Evolutionary conservation across 2,888 invertebrate species (phyloP).

Genomic region (Glomeris marginata): DNA sequence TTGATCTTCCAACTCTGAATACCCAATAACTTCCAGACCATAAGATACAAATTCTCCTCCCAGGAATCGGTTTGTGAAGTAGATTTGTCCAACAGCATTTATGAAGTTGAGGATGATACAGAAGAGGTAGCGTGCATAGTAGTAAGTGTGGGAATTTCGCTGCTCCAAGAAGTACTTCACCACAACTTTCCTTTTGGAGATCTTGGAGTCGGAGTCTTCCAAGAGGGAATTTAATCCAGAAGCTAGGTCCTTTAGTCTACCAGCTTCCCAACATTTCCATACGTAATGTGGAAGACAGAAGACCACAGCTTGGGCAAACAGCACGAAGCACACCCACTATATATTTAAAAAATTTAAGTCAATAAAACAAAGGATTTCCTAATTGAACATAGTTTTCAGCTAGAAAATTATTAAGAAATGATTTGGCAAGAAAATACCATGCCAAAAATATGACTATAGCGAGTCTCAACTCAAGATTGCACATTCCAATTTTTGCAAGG

Average conservation of each 20-base stretch:
- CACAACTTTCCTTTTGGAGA: conserved; percentile 37
- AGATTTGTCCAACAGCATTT: conserved; percentile 21
- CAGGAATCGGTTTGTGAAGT: conserved; percentile 21
- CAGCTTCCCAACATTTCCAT: conserved; percentile 9
- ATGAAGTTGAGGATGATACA: conserved; percentile 21
- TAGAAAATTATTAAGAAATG: no score
- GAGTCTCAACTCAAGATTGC: no score
- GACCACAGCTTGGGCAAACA: conserved; percentile 30
- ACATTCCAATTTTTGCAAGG: no score
- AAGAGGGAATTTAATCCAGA: background rate
- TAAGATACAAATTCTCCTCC: conserved; percentile 20
- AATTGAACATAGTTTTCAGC: no score
- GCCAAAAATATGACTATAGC: no score
- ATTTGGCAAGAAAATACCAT: no score
- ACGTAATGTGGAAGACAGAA: conserved; percentile 11
- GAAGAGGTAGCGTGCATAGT: conserved; percentile 12
- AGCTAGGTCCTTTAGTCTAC: conserved; percentile 4
- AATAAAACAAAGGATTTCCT: no score
- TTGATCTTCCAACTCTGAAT: conserved; percentile 18
- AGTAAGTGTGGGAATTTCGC: conserved; percentile 51
- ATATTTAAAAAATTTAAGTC: conserved; percentile 16
- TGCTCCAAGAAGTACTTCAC: conserved; percentile 52
- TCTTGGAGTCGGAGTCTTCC: background rate
- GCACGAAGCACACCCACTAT: conserved; percentile 21
- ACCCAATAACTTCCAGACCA: conserved; percentile 19